Conservation (phyloP, 2,797 vertebrate species). For the Malacoraja senta region DNA sequence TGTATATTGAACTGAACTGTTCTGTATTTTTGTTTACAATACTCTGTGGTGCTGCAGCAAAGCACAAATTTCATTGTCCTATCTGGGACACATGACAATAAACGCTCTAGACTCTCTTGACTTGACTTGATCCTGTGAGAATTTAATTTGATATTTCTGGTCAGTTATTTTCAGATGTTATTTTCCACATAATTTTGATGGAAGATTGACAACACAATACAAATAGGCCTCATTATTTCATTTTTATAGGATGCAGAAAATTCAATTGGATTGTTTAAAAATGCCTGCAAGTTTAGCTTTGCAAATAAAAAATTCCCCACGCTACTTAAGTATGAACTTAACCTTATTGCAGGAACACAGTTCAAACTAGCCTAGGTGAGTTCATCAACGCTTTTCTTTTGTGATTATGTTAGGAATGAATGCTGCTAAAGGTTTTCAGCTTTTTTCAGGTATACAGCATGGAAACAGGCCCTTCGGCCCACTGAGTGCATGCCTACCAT, state of each 20-base stretch:
- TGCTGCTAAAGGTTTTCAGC: not conserved
- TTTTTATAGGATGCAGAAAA: not conserved
- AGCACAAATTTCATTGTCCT: too few species aligned
- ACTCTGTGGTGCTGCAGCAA: too few species aligned
- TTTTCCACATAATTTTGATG: not conserved
- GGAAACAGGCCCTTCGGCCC: too few species aligned
- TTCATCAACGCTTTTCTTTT: not conserved
- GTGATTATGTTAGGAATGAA: not conserved
- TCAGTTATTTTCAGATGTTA: not conserved
- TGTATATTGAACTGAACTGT: too few species aligned
- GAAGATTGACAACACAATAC: not conserved
- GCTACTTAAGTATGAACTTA: not conserved
- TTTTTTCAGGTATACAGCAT: not conserved
- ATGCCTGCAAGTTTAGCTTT: not conserved
- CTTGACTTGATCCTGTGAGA: too few species aligned
- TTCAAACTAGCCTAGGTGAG: not conserved
- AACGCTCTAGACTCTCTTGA: too few species aligned
- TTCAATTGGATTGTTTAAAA: not conserved
- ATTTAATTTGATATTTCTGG: conserved; percentile 22
- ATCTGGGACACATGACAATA: too few species aligned
- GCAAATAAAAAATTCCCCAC: not conserved
- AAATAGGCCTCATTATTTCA: not conserved
- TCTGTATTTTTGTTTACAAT: too few species aligned
- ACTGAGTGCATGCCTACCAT: too few species aligned
- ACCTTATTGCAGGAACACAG: too few species aligned